Percentiles rank a stretch among this genome's conserved stretches.
phyloP scores from a whole-genome alignment of 1,140 invertebrate species.

The Camponotus vicinus region DNA sequence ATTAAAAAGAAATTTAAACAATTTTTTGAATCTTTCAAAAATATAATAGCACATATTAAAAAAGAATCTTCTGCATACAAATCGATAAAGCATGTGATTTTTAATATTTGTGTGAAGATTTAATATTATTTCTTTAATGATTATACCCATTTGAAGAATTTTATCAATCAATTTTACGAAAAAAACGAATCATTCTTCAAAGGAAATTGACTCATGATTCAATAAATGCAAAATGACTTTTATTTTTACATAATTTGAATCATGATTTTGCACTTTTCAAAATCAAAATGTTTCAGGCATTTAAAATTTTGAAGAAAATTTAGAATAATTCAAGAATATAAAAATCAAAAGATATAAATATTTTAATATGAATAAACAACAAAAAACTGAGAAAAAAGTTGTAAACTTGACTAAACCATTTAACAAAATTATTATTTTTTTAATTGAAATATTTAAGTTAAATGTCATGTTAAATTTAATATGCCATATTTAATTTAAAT shows the following conservation, averaged over 20 bases:
- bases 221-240: not conserved
- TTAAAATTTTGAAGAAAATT: not conserved
- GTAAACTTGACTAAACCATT: too few relatives aligned
- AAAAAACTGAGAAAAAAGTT: too few relatives aligned
- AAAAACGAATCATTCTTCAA: constrained; percentile 17
- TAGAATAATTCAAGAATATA: not conserved
- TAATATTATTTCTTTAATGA: not conserved
- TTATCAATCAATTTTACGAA: constrained; percentile 18
- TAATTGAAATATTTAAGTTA: too few relatives aligned
- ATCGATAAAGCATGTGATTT: constrained; percentile 3
- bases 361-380: not conserved
- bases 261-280: not conserved
- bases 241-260: not conserved
- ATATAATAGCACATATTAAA: not conserved
- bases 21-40: not conserved
- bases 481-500: too few relatives aligned
- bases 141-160: constrained; percentile 1
- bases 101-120: not conserved
- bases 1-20: not conserved
- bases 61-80: not conserved
- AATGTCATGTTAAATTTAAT: too few relatives aligned
- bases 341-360: constrained; percentile 3
- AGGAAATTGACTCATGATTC: not conserved
- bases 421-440: too few relatives aligned
- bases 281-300: not conserved